Evolutionary conservation across 2,113 vertebrate genomes (phyloP), one percentile per base, ranked within the genome.

Genomic region (Athene cunicularia): DNA sequence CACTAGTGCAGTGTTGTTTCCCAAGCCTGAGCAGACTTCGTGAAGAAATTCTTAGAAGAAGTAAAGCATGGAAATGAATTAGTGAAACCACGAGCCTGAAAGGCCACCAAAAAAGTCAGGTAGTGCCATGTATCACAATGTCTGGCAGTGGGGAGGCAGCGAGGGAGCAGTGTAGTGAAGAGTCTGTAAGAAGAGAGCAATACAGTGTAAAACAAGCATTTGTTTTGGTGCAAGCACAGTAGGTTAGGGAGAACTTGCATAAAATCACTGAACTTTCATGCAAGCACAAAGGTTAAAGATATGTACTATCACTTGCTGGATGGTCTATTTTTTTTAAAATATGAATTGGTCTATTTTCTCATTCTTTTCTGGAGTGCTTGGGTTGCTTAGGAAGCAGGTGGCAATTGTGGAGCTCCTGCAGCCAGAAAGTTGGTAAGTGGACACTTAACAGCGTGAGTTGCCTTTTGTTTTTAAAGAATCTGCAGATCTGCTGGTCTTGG

Each of bases 31-130:
- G 55, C 72, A 74, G 80, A 14, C 76, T 74, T 86, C 47, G 55
- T 2, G 6, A 86, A 74, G 80, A 80, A 88, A 37, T 88, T 91
- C 64, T 86, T 52, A 75, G 50, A 72, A 43, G 37, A 95, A 95
- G 63, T 71, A 86, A 94, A 79, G 80, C 43, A 13, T 83, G 35
- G 86, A 90, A 92, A 80, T 83, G 58, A 82, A 83, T 90, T 88
- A 60, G 39, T 80, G 67, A 93, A 92, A 83, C 76, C 64, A 49
- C 56, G 43, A 90, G 58, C 58, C 88, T 93, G 74, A 86, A 77
- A 90, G 84, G 68, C 52, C 1, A 1, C 35, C 53, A 68, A 4
- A 72, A 73, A 70, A 58, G 49, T 45, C 55, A 41, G 41, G 37
- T 35, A 76, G 52, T 58, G 72, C 72, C 59, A 73, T 92, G 32